These are phyloP conservation scores for Eubucco bourcierii DNA, from an alignment of 2,113 vertebrate genomes.

Conservation along the genomic window DNA sequence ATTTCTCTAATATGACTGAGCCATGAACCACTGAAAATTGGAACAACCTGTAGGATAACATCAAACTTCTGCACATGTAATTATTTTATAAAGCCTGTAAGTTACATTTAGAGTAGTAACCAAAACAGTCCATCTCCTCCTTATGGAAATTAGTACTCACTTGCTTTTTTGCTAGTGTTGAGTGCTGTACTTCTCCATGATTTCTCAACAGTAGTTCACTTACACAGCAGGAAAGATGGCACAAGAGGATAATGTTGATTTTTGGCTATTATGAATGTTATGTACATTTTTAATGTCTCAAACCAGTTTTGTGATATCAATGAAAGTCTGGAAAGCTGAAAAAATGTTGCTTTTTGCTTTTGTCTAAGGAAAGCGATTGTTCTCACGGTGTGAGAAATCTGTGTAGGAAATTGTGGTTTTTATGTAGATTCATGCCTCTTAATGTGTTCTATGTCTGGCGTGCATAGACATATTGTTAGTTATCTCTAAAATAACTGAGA, in stretches of 20 bases:
- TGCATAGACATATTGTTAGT: background rate
- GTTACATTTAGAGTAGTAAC: background rate
- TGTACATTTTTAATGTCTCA: background rate
- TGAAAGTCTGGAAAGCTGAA: background rate
- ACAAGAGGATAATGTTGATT: background rate
- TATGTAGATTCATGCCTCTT: background rate
- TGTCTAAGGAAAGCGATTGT: background rate
- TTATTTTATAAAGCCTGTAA: background rate
- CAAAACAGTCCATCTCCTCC: background rate
- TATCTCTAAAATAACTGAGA: background rate
- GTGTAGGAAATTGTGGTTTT: too few species aligned
- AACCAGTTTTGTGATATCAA: background rate
- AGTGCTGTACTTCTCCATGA: accelerated
- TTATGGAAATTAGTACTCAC: background rate
- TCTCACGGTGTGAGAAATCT: background rate
- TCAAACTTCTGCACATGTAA: background rate
- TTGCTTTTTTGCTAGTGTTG: background rate
- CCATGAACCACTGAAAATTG: background rate
- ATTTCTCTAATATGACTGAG: background rate
- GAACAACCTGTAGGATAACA: background rate
- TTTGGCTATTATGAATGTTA: background rate
- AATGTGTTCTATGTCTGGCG: background rate
- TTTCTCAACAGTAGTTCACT: background rate
- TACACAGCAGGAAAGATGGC: background rate
- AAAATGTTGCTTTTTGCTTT: background rate